A percentile compares a stretch with the other conserved stretches of the same genome.
phyloP scores from a whole-genome alignment of 2,888 invertebrate species.

The Erebia aethiops region DNA sequence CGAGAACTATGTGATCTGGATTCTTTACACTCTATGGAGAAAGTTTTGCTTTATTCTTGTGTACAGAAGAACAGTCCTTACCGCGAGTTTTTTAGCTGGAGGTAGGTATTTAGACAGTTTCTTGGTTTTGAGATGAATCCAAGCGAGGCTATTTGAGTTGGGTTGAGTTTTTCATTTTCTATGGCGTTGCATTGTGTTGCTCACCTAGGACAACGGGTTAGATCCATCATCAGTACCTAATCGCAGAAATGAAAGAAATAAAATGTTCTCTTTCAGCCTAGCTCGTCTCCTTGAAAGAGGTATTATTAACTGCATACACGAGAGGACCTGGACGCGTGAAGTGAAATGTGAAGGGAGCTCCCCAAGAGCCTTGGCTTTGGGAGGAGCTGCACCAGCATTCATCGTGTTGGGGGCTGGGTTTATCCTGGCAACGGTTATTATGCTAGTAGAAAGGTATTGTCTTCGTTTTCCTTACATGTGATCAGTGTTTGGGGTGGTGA shows the following conservation, averaged over 20 bases:
- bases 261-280: constrained; percentile 47
- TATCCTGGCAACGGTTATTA: constrained; percentile 50
- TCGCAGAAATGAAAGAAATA: no score
- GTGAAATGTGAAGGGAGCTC: constrained; percentile 62
- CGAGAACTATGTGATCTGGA: constrained; percentile 74
- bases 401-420: constrained; percentile 61
- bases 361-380: constrained; percentile 65
- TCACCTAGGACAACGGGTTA: no score
- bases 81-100: constrained; percentile 69
- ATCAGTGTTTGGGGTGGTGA: no score
- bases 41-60: constrained; percentile 44
- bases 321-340: constrained; percentile 46
- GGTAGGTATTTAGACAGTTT: constrained; percentile 49
- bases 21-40: constrained; percentile 59
- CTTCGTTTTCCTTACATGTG: no score
- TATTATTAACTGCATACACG: constrained; percentile 56
- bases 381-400: constrained; percentile 73
- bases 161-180: no score
- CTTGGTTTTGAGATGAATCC: no score
- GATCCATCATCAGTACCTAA: no score
- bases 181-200: no score
- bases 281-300: constrained; percentile 63
- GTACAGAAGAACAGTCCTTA: constrained; percentile 67
- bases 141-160: no score
- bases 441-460: constrained; percentile 61